Percentiles rank a stretch among this genome's conserved stretches.
phyloP scores from a whole-genome alignment of 2,888 invertebrate genomes.

The Norana najaformis region DNA sequence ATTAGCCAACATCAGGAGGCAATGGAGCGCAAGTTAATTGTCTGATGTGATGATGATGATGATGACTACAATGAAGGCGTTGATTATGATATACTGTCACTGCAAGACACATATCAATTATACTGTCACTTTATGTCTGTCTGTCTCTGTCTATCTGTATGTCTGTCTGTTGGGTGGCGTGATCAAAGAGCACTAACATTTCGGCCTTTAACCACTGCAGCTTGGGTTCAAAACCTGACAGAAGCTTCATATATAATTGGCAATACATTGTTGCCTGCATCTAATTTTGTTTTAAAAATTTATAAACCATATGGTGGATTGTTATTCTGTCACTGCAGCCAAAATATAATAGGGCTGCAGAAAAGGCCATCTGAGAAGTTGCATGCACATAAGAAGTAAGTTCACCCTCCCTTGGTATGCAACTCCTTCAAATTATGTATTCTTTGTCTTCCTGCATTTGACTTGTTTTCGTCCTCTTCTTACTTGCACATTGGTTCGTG shows the following conservation, averaged over 20 bases:
- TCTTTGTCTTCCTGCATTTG: background rate
- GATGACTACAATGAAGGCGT: background rate
- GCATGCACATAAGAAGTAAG: background rate
- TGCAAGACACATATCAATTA: no score
- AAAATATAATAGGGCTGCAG: background rate
- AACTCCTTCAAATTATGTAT: background rate
- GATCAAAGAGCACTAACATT: background rate
- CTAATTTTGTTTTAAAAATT: background rate
- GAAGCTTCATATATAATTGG: background rate
- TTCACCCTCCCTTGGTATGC: background rate
- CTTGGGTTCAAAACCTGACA: background rate
- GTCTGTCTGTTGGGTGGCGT: background rate
- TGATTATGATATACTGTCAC: background rate
- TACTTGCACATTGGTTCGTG: background rate
- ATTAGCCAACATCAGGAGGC: background rate
- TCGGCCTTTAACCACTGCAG: background rate
- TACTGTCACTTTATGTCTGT: background rate
- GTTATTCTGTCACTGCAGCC: background rate
- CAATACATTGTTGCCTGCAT: background rate
- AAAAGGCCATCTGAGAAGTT: background rate
- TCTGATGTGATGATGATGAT: background rate
- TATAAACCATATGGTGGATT: background rate
- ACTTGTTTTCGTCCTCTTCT: background rate
- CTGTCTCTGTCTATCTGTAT: background rate
- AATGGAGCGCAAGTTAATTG: background rate